Evolutionary conservation across 2,797 vertebrate species (phyloP).

Genomic region (Australoheros facetus): DNA sequence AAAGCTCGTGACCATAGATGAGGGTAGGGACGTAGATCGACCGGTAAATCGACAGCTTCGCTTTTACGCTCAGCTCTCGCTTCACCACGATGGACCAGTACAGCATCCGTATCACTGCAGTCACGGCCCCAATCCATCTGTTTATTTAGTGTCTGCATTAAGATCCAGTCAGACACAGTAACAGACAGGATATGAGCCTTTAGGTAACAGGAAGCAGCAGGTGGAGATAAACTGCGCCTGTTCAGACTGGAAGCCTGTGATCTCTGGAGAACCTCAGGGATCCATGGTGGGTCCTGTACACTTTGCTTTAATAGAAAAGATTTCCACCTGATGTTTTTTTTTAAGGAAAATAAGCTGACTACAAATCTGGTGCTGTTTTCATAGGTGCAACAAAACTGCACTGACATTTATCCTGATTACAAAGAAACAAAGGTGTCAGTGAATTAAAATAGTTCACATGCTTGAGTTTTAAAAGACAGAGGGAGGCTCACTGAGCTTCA

Average conservation of each 20-base stretch:
- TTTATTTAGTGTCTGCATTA: neutral
- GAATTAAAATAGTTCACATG: neutral
- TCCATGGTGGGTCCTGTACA: neutral
- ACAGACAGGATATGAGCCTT: neutral
- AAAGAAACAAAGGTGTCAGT: neutral
- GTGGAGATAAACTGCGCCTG: neutral
- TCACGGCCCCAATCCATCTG: no score
- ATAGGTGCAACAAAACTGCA: no score
- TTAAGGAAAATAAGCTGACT: neutral
- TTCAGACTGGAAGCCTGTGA: neutral
- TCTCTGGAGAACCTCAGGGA: neutral
- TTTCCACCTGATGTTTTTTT: neutral
- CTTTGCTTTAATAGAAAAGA: neutral
- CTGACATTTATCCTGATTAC: neutral
- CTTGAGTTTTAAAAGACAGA: neutral
- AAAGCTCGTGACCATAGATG: no score
- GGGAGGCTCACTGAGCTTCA: neutral
- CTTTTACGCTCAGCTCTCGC: no score
- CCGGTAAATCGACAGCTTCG: no score
- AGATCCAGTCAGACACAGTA: neutral
- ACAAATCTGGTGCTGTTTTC: neutral
- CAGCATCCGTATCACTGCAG: no score
- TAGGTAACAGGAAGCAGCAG: neutral
- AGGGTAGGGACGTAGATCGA: no score
- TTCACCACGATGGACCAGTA: no score